Percentiles rank a stretch among this genome's conserved stretches.
Conservation (phyloP, 2,888 invertebrate species). For the Drosophila borealis region DNA sequence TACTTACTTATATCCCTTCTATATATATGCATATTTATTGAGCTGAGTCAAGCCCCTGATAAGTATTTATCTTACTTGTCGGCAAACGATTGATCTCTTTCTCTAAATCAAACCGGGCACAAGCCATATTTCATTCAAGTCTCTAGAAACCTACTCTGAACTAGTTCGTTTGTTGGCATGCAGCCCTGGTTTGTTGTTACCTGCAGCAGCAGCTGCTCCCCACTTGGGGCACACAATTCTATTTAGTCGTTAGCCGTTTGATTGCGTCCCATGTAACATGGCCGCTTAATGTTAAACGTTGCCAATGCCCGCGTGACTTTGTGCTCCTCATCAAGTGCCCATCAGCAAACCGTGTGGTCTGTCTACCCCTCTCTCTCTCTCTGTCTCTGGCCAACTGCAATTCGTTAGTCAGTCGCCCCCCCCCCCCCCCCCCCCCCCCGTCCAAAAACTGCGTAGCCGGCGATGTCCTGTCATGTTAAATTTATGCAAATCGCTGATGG, state of each 20-base stretch:
- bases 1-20: too few relatives aligned
- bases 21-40: too few relatives aligned
- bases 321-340: conserved; percentile 60
- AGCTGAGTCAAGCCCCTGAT: too few relatives aligned
- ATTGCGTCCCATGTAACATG: conserved; percentile 75
- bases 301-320: conserved; percentile 69
- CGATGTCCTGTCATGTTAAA: conserved; percentile 62
- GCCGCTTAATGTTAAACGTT: conserved; percentile 76
- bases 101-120: neutral
- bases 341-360: conserved; percentile 11
- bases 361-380: neutral
- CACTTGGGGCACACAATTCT: conserved; percentile 51
- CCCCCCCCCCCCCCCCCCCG: neutral
- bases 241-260: conserved; percentile 78
- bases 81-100: too few relatives aligned
- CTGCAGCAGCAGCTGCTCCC: neutral
- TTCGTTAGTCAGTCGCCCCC: conserved; percentile 62
- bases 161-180: neutral
- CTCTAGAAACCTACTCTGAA: neutral
- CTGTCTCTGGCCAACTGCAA: conserved; percentile 41
- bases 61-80: too few relatives aligned
- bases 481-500: conserved; percentile 76
- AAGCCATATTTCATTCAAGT: neutral
- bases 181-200: conserved; percentile 25
- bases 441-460: conserved; percentile 66